A percentile compares a stretch with the other conserved stretches of the same genome.
Evolutionary conservation across 30 jellyfish, hydroid and myxozoan genomes (phyloP).

Genomic region (Catostylus mosaicus): DNA sequence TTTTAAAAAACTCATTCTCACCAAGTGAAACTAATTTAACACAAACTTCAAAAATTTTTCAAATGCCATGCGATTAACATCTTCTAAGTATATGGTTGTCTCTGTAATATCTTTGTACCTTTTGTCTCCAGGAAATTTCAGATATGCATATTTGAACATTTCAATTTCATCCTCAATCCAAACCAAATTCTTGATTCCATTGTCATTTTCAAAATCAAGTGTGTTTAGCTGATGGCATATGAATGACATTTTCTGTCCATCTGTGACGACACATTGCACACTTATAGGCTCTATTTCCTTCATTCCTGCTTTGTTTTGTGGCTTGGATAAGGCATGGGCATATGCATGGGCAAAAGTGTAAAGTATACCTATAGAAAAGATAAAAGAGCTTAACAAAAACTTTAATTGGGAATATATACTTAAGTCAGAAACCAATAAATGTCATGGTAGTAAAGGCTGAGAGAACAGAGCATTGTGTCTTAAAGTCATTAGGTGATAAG

Average conservation of each 20-base stretch:
- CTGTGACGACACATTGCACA: conserved; percentile 67
- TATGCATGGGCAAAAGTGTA: conserved; percentile 68
- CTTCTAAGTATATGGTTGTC: conserved; percentile 46
- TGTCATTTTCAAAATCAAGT: conserved; percentile 56
- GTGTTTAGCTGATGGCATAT: conserved; percentile 87
- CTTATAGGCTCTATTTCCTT: conserved; percentile 68
- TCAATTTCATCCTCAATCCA: conserved; percentile 71
- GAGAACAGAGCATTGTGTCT: too few relatives aligned
- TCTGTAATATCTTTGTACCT: conserved; percentile 39
- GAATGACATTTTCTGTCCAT: conserved; percentile 60
- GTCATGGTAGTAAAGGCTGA: too few relatives aligned
- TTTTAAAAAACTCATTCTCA: background rate
- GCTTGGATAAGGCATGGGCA: conserved; percentile 45
- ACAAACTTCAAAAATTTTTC: conserved; percentile 41
- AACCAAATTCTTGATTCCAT: conserved; percentile 70
- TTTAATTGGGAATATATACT: too few relatives aligned
- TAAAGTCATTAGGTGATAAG: too few relatives aligned
- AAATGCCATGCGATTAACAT: conserved; percentile 29
- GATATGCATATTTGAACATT: conserved; percentile 63
- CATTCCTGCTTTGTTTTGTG: conserved; percentile 48
- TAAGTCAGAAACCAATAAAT: too few relatives aligned
- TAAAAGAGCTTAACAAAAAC: too few relatives aligned
- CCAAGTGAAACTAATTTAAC: conserved; percentile 9
- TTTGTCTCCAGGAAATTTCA: conserved; percentile 53
- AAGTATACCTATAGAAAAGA: conserved; percentile 31